phyloP scores from a whole-genome alignment of 2,113 vertebrate genomes.

The Probosciger aterrimus region DNA sequence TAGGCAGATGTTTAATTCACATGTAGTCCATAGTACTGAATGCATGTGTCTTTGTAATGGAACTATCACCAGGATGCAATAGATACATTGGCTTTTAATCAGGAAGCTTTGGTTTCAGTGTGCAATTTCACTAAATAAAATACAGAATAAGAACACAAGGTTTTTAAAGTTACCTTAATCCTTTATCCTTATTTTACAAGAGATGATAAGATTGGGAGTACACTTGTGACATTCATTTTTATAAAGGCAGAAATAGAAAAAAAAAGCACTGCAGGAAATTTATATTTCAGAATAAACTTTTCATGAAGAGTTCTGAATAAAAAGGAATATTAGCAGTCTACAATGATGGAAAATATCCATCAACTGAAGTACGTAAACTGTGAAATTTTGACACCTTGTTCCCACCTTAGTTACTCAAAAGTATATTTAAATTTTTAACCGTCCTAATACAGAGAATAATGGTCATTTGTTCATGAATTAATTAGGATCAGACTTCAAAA shows the following conservation, averaged over 20 bases:
- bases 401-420: not conserved
- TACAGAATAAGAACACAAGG: not conserved
- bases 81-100: not conserved
- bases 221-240: not conserved
- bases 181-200: not conserved
- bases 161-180: not conserved
- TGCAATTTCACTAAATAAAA: not conserved
- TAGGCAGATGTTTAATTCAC: slow-evolving; percentile 35
- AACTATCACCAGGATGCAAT: not conserved
- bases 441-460: not conserved
- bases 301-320: not conserved
- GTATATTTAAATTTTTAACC: not conserved
- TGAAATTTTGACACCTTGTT: not conserved
- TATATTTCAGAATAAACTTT: not conserved
- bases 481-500: not conserved
- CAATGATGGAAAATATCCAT: not conserved
- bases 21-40: not conserved
- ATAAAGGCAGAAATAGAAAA: not conserved
- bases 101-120: not conserved
- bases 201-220: not conserved
- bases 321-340: not conserved
- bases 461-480: not conserved
- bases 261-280: not conserved
- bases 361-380: not conserved
- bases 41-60: not conserved